Percentiles rank a stretch among this genome's conserved stretches.
Evolutionary conservation across 30 jellyfish, hydroid and myxozoan genomes (phyloP).

Genomic region (Pseudorhiza aurosa): DNA sequence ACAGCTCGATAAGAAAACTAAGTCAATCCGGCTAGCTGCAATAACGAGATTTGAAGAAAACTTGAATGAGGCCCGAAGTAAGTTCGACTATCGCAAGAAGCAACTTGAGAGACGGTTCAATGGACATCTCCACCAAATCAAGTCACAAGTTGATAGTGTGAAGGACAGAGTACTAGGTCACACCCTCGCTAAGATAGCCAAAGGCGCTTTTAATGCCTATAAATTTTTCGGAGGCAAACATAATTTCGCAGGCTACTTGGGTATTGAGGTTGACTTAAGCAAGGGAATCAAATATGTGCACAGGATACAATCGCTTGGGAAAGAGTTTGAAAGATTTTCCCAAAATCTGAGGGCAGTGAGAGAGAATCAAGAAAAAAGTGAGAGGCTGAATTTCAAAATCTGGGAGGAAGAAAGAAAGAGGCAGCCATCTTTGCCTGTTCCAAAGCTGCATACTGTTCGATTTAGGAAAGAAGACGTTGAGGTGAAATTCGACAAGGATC

Average conservation of each 20-base stretch:
- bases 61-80: neutral
- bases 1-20: constrained; percentile 7
- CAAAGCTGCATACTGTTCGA: neutral
- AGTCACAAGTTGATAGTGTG: neutral
- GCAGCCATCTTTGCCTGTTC: neutral
- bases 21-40: constrained; percentile 42
- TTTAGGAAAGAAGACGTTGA: constrained; percentile 12
- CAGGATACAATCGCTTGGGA: neutral
- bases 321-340: neutral
- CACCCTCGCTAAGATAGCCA: neutral
- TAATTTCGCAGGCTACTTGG: constrained; percentile 16
- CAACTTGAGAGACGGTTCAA: neutral
- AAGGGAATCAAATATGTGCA: neutral
- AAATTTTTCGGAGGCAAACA: constrained; percentile 31
- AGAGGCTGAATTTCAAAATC: neutral
- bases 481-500: constrained; percentile 23
- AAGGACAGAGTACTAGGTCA: constrained; percentile 15
- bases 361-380: constrained; percentile 29
- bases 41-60: constrained; percentile 2
- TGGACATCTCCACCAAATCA: neutral
- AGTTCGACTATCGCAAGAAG: constrained; percentile 1
- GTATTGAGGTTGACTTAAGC: constrained; percentile 17
- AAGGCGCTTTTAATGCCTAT: neutral
- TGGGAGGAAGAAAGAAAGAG: constrained; percentile 11
- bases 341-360: neutral